Evolutionary conservation across 2,113 vertebrate species (phyloP).

Genomic region (Salvelinus alpinus): DNA sequence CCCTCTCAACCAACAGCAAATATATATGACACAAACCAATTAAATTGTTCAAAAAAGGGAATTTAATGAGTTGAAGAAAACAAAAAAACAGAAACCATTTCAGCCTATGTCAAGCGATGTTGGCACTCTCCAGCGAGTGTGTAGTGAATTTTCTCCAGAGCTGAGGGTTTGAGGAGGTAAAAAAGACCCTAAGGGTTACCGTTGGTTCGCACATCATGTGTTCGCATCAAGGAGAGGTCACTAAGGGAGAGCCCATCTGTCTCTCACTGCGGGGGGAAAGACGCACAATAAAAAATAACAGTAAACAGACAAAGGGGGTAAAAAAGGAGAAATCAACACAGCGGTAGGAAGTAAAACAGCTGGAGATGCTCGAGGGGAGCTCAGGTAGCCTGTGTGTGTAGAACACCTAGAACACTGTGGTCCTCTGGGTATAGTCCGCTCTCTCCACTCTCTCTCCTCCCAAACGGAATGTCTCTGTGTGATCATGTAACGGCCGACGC

Average conservation of each 20-base stretch:
- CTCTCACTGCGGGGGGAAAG: constrained; percentile 27
- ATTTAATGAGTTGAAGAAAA: constrained; percentile 45
- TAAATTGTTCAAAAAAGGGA: constrained; percentile 4
- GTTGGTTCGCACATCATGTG: constrained; percentile 14
- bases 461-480: constrained; percentile 52
- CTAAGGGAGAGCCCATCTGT: constrained; percentile 29
- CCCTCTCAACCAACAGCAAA: neutral
- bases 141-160: constrained; percentile 8
- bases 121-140: constrained; percentile 6
- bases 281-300: constrained; percentile 29
- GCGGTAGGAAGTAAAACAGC: constrained; percentile 40
- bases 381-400: constrained; percentile 15
- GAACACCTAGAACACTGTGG: constrained; percentile 3
- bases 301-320: constrained; percentile 14
- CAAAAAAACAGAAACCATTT: constrained; percentile 2
- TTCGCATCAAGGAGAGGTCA: constrained; percentile 9
- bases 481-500: constrained; percentile 17
- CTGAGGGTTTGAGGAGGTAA: constrained; percentile 4
- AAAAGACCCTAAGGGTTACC: constrained; percentile 14
- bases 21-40: neutral
- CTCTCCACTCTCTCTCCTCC: constrained; percentile 19
- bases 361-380: constrained; percentile 37
- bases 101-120: constrained; percentile 11
- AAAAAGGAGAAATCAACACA: constrained; percentile 47
- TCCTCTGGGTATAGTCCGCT: constrained; percentile 43